These are phyloP conservation scores for Nothoprocta perdicaria DNA, from an alignment of 2,113 vertebrate genomes.

Conservation along the genomic window DNA sequence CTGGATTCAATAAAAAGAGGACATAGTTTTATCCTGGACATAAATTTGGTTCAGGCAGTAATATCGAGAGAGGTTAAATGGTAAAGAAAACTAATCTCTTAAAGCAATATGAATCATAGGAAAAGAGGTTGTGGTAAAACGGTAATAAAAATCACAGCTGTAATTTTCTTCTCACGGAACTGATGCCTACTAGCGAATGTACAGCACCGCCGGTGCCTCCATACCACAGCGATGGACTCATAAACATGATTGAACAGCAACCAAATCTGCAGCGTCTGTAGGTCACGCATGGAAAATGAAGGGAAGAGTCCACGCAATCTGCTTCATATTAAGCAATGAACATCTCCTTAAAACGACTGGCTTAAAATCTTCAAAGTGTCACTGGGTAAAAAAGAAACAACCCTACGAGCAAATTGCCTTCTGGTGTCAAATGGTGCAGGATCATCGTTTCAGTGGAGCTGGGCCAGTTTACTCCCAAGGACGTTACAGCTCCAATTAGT, in stretches of 20 bases:
- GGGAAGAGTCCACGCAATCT: neutral
- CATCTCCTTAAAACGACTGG: neutral
- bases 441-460: neutral
- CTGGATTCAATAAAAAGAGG: conserved; percentile 70
- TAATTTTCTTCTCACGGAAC: conserved; percentile 56
- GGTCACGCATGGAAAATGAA: neutral
- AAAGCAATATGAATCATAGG: conserved; percentile 73
- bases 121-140: conserved; percentile 59
- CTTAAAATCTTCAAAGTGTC: neutral
- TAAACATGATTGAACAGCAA: accelerated
- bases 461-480: neutral
- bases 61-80: conserved; percentile 76
- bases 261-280: accelerated
- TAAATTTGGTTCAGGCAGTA: conserved; percentile 76
- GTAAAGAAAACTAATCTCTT: conserved; percentile 78
- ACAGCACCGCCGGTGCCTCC: neutral
- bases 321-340: neutral
- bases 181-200: neutral
- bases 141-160: conserved; percentile 58
- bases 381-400: neutral
- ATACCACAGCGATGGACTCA: accelerated
- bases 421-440: neutral
- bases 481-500: neutral
- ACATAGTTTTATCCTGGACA: conserved; percentile 68
- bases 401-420: accelerated